Percentiles rank a stretch among this genome's conserved stretches.
These are phyloP conservation scores for Pherbina coryleti DNA, from an alignment of 2,888 invertebrate genomes.

Conservation along the genomic window DNA sequence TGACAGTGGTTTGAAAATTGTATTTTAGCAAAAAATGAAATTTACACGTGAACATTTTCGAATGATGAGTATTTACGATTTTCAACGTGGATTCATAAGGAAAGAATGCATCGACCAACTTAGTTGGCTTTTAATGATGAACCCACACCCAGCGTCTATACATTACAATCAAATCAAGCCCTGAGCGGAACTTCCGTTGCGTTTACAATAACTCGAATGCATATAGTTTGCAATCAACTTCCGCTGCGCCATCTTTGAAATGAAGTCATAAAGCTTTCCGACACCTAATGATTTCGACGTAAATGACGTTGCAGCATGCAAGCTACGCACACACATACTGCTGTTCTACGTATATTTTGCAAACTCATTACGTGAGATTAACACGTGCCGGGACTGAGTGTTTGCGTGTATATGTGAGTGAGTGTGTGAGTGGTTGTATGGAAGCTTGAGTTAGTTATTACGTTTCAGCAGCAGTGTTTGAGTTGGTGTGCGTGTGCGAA, in stretches of 20 bases:
- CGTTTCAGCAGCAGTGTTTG: background rate
- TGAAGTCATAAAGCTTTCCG: slow-evolving; percentile 30
- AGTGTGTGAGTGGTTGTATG: background rate
- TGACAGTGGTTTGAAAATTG: too few relatives aligned
- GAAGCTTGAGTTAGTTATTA: background rate
- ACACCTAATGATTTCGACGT: slow-evolving; percentile 17
- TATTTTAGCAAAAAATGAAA: too few relatives aligned
- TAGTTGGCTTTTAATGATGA: too few relatives aligned
- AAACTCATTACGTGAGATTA: slow-evolving; percentile 31
- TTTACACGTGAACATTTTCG: too few relatives aligned
- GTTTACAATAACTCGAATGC: background rate
- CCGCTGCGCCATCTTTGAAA: slow-evolving; percentile 25
- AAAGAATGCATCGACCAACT: too few relatives aligned
- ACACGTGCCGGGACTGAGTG: background rate
- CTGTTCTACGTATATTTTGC: background rate
- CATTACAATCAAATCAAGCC: background rate
- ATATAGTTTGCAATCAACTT: slow-evolving; percentile 16
- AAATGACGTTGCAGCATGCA: slow-evolving; percentile 23
- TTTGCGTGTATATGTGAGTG: background rate
- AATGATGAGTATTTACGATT: too few relatives aligned
- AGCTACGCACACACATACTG: background rate
- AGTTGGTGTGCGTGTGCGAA: background rate
- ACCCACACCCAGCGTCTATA: too few relatives aligned
- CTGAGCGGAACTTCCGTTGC: background rate
- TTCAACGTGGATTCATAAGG: too few relatives aligned